Conservation (phyloP, 2,888 invertebrate species). For the Noctua pronuba region DNA sequence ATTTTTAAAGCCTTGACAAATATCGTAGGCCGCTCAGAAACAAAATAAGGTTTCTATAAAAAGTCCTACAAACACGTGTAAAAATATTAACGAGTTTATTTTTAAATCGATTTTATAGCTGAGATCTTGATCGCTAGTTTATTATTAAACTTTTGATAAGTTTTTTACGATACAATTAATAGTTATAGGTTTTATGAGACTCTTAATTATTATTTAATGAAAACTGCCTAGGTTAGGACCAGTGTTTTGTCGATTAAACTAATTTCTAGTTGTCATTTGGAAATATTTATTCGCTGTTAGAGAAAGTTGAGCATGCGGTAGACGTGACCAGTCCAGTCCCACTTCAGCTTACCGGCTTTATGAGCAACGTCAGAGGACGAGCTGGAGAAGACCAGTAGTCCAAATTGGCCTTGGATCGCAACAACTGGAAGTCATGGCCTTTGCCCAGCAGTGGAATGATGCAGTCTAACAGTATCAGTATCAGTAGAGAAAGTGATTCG, state of each 20-base stretch:
- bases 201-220: conserved; percentile 40
- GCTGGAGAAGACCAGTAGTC: too few relatives aligned
- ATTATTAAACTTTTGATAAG: conserved; percentile 4
- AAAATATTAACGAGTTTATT: conserved; percentile 14
- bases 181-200: conserved; percentile 13
- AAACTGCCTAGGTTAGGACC: background rate
- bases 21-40: background rate
- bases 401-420: too few relatives aligned
- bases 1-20: too few relatives aligned
- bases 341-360: too few relatives aligned
- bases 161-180: conserved; percentile 17
- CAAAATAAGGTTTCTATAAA: background rate
- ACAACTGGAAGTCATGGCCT: too few relatives aligned
- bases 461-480: too few relatives aligned
- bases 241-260: conserved; percentile 17
- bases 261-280: conserved; percentile 9
- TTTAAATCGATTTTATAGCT: conserved; percentile 26
- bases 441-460: too few relatives aligned
- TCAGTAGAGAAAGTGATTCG: too few relatives aligned
- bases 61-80: background rate
- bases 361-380: too few relatives aligned
- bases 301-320: too few relatives aligned
- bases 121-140: conserved; percentile 40
- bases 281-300: conserved; percentile 1
- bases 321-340: too few relatives aligned